A percentile compares a stretch with the other conserved stretches of the same genome.
These are phyloP conservation scores for Chaunax sp. DNA, from an alignment of 2,797 vertebrate genomes.

Conservation along the genomic window DNA sequence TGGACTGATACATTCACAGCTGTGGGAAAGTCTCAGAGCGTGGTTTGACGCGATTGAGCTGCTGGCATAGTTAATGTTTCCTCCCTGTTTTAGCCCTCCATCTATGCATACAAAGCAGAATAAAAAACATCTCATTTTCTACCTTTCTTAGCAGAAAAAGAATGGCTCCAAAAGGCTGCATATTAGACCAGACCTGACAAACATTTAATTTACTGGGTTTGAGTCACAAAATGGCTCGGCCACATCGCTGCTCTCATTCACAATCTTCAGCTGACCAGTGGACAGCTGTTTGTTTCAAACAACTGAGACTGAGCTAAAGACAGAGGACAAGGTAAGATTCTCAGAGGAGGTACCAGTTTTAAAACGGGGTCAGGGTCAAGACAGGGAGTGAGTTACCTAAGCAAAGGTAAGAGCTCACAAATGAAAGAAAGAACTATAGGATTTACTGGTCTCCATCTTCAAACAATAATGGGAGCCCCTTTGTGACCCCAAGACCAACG, in stretches of 20 bases:
- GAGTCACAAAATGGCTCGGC: constrained; percentile 64
- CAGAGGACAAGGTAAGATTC: constrained; percentile 14
- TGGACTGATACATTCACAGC: constrained; percentile 72
- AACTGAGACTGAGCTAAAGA: constrained; percentile 3
- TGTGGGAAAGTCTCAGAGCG: constrained; percentile 53
- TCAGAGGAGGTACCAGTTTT: constrained; percentile 17
- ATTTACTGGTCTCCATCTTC: background rate
- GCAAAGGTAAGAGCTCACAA: background rate
- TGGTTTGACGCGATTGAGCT: constrained; percentile 50
- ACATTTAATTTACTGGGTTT: constrained; percentile 40
- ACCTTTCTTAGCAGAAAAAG: constrained; percentile 2
- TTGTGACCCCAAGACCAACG: background rate
- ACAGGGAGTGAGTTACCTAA: background rate
- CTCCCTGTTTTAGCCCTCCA: constrained; percentile 38
- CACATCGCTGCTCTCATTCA: background rate
- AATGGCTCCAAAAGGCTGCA: constrained; percentile 50
- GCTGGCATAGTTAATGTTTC: constrained; percentile 63
- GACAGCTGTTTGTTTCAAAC: too few species aligned
- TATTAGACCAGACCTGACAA: constrained; percentile 28
- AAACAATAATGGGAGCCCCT: background rate
- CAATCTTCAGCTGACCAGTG: constrained; percentile 4
- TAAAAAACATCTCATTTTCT: background rate
- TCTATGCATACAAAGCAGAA: constrained; percentile 27
- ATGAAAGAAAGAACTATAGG: background rate
- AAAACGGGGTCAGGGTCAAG: background rate